These are phyloP conservation scores for Neodon shergylaensis DNA, from an alignment of 2,113 vertebrate species.

Conservation along the genomic window DNA sequence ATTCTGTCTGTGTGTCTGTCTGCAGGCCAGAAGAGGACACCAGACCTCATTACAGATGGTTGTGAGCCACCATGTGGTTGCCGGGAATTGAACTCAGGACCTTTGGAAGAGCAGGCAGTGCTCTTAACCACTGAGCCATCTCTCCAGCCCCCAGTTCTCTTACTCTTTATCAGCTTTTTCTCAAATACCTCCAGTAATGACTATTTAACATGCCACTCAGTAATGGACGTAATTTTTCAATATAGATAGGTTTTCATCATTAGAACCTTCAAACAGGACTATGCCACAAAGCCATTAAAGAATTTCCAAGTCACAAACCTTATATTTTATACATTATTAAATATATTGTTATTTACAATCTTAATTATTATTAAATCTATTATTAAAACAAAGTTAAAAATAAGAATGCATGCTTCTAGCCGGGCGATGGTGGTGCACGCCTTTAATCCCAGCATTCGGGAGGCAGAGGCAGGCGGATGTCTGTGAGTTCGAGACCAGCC, in stretches of 20 bases:
- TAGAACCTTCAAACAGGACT: background rate
- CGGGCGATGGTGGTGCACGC: too few species aligned
- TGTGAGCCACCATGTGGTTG: too few species aligned
- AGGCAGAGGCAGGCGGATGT: too few species aligned
- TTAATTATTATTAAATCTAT: background rate
- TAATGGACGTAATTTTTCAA: background rate
- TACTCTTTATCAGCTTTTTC: background rate
- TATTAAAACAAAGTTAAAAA: constrained; percentile 30
- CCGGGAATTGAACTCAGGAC: too few species aligned
- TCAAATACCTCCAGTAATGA: background rate
- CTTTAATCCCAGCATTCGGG: too few species aligned
- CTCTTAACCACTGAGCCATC: too few species aligned
- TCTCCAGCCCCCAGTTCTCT: too few species aligned
- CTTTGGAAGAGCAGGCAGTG: too few species aligned
- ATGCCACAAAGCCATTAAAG: background rate
- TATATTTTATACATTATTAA: background rate
- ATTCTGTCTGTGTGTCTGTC: too few species aligned
- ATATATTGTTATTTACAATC: background rate
- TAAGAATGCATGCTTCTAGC: background rate
- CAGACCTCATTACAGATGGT: too few species aligned
- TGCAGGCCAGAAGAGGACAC: too few species aligned
- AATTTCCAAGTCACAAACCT: constrained; percentile 12
- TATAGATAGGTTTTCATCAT: background rate
- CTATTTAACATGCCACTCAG: background rate
- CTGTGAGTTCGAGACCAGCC: too few species aligned